Evolutionary conservation across 2,888 invertebrate genomes (phyloP).

Genomic region (Netelia melanura): DNA sequence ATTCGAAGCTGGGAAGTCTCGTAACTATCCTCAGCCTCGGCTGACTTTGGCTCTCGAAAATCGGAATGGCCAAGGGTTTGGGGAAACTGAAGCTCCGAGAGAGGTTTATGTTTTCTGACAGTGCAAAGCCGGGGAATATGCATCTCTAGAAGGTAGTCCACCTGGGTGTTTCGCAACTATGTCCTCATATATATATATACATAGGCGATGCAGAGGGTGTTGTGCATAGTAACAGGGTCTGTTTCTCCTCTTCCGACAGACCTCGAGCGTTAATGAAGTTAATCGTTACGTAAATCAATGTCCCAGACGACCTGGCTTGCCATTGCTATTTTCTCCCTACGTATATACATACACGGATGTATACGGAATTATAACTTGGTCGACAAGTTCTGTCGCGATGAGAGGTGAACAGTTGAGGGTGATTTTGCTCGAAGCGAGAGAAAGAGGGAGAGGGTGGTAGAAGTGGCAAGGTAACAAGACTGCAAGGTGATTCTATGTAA

Average conservation of each 20-base stretch:
- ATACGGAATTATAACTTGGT: conserved; percentile 49
- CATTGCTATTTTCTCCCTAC: conserved; percentile 38
- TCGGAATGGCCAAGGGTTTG: conserved; percentile 4
- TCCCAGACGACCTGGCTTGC: conserved; percentile 51
- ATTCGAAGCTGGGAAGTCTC: conserved; percentile 7
- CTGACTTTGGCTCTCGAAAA: conserved; percentile 1
- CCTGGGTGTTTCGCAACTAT: background rate
- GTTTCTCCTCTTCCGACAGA: conserved; percentile 28
- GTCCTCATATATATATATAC: background rate
- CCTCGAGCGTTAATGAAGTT: conserved; percentile 69
- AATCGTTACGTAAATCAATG: conserved; percentile 79
- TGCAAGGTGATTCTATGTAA: conserved; percentile 7
- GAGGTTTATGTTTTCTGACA: conserved; percentile 14
- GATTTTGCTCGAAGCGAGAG: conserved; percentile 40
- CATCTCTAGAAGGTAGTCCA: conserved; percentile 5
- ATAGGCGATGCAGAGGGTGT: background rate
- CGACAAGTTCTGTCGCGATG: conserved; percentile 42
- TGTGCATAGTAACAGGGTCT: conserved; percentile 3
- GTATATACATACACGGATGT: conserved; percentile 25
- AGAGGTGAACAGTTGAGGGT: conserved; percentile 30
- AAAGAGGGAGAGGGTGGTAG: background rate
- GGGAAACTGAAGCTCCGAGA: background rate
- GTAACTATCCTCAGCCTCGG: background rate
- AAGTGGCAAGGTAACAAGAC: conserved; percentile 33
- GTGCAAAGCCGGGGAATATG: conserved; percentile 8